phyloP scores from a whole-genome alignment of 2,113 vertebrate genomes.

The Martes martes region DNA sequence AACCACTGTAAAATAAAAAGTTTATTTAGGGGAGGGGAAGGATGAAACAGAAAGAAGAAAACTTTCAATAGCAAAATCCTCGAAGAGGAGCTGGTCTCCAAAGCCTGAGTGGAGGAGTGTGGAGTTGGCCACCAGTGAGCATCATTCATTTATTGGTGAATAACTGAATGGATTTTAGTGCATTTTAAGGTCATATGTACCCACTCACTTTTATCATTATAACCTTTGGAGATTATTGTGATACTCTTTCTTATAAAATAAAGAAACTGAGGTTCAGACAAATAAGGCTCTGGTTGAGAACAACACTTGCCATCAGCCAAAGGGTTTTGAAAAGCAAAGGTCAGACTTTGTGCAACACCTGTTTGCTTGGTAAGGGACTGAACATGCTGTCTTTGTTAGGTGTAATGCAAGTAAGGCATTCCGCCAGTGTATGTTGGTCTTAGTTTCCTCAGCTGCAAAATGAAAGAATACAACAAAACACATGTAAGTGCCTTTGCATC shows the following conservation, averaged over 20 bases:
- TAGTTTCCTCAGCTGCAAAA: neutral
- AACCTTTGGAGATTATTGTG: neutral
- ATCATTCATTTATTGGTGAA: neutral
- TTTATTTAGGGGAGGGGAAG: neutral
- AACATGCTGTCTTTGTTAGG: neutral
- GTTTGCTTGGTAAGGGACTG: neutral
- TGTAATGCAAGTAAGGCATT: neutral
- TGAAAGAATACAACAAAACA: neutral
- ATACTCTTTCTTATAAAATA: neutral
- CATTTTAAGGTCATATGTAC: neutral
- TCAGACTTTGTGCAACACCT: neutral
- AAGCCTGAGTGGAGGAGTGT: neutral
- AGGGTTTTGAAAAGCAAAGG: neutral
- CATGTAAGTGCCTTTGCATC: neutral
- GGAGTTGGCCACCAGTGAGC: neutral
- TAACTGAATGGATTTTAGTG: neutral
- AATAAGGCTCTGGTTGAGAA: neutral
- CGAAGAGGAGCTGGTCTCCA: neutral
- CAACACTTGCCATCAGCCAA: neutral
- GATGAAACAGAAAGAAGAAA: neutral
- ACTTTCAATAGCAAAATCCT: neutral
- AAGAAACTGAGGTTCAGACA: neutral
- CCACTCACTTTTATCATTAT: neutral
- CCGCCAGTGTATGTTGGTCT: neutral
- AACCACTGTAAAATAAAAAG: neutral